Base-by-base conservation (phyloP, 2,797 vertebrate genomes). In the Spinibarbus caldwelli region DNA sequence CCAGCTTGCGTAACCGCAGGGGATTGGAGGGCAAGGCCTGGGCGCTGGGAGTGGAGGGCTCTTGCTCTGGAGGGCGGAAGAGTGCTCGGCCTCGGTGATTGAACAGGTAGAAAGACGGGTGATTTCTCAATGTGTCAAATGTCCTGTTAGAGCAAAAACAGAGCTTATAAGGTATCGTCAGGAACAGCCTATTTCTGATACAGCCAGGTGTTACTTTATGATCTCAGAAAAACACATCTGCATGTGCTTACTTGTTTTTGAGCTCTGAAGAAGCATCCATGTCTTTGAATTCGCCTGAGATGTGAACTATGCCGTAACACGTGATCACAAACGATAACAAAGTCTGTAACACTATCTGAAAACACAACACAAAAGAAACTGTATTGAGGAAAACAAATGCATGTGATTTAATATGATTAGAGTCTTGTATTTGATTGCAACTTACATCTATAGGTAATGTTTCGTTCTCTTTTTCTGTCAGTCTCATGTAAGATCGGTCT, bases 181-280 rank as follows among this genome's bases (percentile, higher is more conserved):
- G 31, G 15, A 21, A 19, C 8, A 36, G 66, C 5, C 14, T 0
- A 26, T 19, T 15, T 17, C 3, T 11, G 31, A 80, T 52, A 10
- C 4, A 67, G 59, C 10, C 38, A 73, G 7, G 34, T 19, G 26
- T n/a, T 31, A 45, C 5, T 14, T 49, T 23, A 68, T 26, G 47
- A 31, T 64, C 11, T 4, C n/a, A 36, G 2, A 34, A 38, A 17
- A 45, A 23, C 10, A 29, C 12, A 36, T 80, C 17, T 57, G 3
- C 9, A 4, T 57, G 47, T 9, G 70, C 97, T 91, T 95, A 99
- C 98, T 99, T 99, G 95, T 98, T 97, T 95, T 97, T 99, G 89
- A 99, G 95, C 93, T 99, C 98, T 89, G 98, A 99, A 84, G 98
- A 98, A 23, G 98, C 97, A 89, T 99, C 98, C 98, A 99, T 99